A percentile compares a stretch with the other conserved stretches of the same genome.
Conservation (phyloP, 2,797 vertebrate genomes). For the Danionella dracula region DNA sequence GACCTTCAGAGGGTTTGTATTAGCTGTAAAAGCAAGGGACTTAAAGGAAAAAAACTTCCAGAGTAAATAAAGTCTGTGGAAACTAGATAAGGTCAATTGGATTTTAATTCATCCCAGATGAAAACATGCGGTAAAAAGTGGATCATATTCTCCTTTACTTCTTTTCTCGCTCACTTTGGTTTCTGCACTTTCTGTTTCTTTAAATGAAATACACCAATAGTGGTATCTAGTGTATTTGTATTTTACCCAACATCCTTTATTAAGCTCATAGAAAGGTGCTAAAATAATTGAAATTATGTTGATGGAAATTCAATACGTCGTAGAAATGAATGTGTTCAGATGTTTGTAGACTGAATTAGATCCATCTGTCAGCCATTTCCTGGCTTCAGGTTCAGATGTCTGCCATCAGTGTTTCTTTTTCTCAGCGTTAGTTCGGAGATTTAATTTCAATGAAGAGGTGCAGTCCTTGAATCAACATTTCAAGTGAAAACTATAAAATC, state of each 20-base stretch:
- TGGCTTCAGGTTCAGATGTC: neutral
- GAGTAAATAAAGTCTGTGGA: conserved; percentile 60
- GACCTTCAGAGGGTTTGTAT: conserved; percentile 62
- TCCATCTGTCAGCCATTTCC: conserved; percentile 1
- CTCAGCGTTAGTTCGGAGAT: neutral
- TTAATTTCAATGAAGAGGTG: neutral
- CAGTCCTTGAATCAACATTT: no score
- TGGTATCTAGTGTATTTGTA: neutral
- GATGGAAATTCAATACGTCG: neutral
- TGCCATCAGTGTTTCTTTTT: conserved; percentile 9
- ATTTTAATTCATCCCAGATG: conserved; percentile 66
- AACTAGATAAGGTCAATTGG: conserved; percentile 48
- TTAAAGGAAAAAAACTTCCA: conserved; percentile 47
- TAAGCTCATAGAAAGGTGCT: neutral
- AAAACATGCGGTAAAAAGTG: conserved; percentile 48
- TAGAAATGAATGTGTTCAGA: no score
- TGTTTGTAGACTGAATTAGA: neutral
- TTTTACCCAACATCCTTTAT: neutral
- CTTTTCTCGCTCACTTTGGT: conserved; percentile 2
- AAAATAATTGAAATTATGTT: neutral
- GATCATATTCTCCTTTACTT: conserved; percentile 39
- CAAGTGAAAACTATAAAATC: no score
- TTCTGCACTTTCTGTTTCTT: neutral
- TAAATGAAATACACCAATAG: neutral
- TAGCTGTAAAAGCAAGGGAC: conserved; percentile 57